A percentile compares a stretch with the other conserved stretches of the same genome.
phyloP scores from a whole-genome alignment of 2,797 vertebrate species.

The Buceros bicornis region DNA sequence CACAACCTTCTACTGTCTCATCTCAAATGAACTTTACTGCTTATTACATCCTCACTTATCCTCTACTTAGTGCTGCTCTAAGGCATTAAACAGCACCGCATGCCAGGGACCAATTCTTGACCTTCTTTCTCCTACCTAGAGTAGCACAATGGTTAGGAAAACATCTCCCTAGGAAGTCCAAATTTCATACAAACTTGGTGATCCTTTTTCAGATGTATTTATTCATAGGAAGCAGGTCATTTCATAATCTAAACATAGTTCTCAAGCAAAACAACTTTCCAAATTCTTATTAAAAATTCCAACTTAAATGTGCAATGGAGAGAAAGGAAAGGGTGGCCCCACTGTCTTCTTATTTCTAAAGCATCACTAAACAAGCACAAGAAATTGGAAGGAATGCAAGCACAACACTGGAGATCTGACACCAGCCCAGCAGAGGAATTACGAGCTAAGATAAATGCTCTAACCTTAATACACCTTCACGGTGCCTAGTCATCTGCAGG shows the following conservation, averaged over 20 bases:
- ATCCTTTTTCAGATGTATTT: slow-evolving; percentile 25
- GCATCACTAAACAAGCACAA: background rate
- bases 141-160: background rate
- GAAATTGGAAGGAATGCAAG: background rate
- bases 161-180: background rate
- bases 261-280: background rate
- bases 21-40: slow-evolving; percentile 14
- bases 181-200: background rate
- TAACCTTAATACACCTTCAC: slow-evolving; percentile 62
- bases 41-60: background rate
- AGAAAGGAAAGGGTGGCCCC: background rate
- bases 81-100: slow-evolving; percentile 15
- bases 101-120: slow-evolving; percentile 12
- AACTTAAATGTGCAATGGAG: background rate
- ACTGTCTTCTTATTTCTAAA: slow-evolving; percentile 19
- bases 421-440: slow-evolving; percentile 25
- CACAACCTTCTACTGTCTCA: background rate
- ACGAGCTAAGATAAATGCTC: slow-evolving; percentile 44
- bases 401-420: background rate
- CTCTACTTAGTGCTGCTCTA: background rate
- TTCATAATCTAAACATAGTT: slow-evolving; percentile 25
- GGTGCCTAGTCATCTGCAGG: slow-evolving; percentile 42
- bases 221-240: slow-evolving; percentile 26
- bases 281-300: slow-evolving; percentile 15
- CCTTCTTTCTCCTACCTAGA: slow-evolving; percentile 23